Base-by-base conservation (phyloP, 2,113 vertebrate genomes). In the Ctenomys sociabilis region DNA sequence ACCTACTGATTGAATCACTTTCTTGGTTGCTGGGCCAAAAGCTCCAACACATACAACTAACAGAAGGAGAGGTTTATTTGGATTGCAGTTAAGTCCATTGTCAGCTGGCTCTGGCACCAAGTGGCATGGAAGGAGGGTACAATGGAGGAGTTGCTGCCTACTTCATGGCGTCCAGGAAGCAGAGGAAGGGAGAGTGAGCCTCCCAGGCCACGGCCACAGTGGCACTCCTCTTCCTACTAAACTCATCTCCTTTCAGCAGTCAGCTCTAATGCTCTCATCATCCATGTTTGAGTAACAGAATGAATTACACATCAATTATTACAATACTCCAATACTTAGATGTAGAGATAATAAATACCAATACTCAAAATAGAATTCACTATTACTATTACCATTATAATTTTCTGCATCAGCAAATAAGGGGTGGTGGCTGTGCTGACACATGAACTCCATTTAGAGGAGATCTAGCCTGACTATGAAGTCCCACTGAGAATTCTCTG, bases 401-500 rank as follows among this genome's bases (percentile, higher is more conserved):
- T 52, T 90, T 92, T 90, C 85, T 80, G 45, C 14, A 78, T 37
- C 63, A 89, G 85, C 93, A 95, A 94, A 43, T 30, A 70, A 63
- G 40, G 63, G 59, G 10, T 35, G 63, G 66, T 59, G 21, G 0
- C 52, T 13, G 43, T 57, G 61, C 5, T 5, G 16, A 92, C 0
- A 17, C 22, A 35, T 78, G 85, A 83, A 37, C 21, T 63, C 17
- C 22, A 73, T 45, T 88, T 85, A 49, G 2, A 85, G 37, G 52
- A 66, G 63, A 11, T 45, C 40, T 84, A 26, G 28, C 54, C 61
- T 61, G 16, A 73, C 54, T 72, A 30, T 4, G 68, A 59, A 81
- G 35, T 54, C 37, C n/a, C 61, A 24, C 1, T 85, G 82, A 68
- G 85, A 83, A 83, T 95, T 92, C 88, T 92, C 91, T 54, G 63